These are phyloP conservation scores for Cydia splendana DNA, from an alignment of 1,140 invertebrate species.

Conservation along the genomic window DNA sequence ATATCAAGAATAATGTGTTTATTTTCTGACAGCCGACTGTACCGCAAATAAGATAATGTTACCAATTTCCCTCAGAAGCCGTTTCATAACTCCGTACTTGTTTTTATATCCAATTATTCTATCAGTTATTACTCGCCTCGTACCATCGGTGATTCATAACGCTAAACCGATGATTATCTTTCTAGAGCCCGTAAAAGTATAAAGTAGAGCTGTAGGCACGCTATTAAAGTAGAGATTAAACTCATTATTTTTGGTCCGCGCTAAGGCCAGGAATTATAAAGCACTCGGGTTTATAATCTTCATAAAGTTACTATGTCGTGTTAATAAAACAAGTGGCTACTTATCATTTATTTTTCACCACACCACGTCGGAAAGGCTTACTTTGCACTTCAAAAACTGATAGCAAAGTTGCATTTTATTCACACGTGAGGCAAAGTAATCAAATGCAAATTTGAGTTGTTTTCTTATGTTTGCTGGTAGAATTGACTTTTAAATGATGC, in stretches of 20 bases:
- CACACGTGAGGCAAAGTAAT: too few species aligned
- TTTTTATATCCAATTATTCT: conserved; percentile 21
- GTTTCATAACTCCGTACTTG: conserved; percentile 1
- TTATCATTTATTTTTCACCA: not conserved
- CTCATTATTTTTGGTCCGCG: conserved; percentile 21
- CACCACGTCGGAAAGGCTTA: too few species aligned
- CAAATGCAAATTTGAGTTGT: too few species aligned
- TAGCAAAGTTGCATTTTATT: too few species aligned
- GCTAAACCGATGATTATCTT: conserved; percentile 3
- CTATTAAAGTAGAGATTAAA: conserved; percentile 28
- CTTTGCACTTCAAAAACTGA: too few species aligned
- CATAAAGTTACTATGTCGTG: conserved; percentile 19
- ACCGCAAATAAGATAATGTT: not conserved
- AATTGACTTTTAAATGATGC: too few species aligned
- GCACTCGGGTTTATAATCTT: conserved; percentile 14
- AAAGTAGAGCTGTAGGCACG: conserved; percentile 10
- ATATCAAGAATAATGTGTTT: not conserved
- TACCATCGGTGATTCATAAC: conserved; percentile 21
- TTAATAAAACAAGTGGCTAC: not conserved
- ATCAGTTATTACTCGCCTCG: conserved; percentile 19
- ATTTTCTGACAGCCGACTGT: not conserved
- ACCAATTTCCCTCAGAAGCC: conserved; percentile 2
- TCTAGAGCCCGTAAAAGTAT: conserved; percentile 12
- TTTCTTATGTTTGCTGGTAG: too few species aligned
- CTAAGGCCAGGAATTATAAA: not conserved